Evolutionary conservation across 2,113 vertebrate genomes (phyloP).

Genomic region (Amblyopsis rosae): DNA sequence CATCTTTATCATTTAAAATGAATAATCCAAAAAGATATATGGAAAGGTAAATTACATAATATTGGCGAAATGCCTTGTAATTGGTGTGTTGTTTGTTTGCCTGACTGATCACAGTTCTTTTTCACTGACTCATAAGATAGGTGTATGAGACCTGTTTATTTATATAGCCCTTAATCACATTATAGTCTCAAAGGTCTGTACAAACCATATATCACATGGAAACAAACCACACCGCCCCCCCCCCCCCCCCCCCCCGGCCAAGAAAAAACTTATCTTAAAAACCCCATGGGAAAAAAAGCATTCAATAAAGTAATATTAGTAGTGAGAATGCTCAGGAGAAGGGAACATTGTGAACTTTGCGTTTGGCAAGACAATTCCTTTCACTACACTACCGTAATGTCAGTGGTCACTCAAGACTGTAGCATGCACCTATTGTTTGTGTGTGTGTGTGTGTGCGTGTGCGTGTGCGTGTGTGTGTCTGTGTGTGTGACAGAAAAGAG

Average conservation of each 20-base stretch:
- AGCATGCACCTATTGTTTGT: background rate
- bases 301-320: slow-evolving; percentile 10
- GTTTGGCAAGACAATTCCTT: background rate
- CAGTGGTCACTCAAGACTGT: background rate
- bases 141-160: too few relatives aligned
- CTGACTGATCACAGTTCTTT: too few relatives aligned
- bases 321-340: slow-evolving; percentile 42
- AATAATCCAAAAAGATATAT: too few relatives aligned
- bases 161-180: background rate
- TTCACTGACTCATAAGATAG: background rate
- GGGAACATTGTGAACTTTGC: slow-evolving; percentile 25
- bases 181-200: background rate
- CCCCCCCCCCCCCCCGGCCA: too few relatives aligned
- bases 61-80: too few relatives aligned
- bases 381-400: background rate
- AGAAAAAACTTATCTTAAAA: too few relatives aligned
- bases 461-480: slow-evolving; percentile 4
- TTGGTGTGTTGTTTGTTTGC: too few relatives aligned
- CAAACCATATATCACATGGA: too few relatives aligned
- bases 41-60: too few relatives aligned
- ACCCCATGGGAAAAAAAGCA: background rate
- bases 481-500: slow-evolving; percentile 58
- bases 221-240: too few relatives aligned
- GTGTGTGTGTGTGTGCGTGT: background rate
- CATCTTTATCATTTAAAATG: too few relatives aligned